Evolutionary conservation across 2,888 invertebrate species (phyloP).

Genomic region (Calameuta idolon): DNA sequence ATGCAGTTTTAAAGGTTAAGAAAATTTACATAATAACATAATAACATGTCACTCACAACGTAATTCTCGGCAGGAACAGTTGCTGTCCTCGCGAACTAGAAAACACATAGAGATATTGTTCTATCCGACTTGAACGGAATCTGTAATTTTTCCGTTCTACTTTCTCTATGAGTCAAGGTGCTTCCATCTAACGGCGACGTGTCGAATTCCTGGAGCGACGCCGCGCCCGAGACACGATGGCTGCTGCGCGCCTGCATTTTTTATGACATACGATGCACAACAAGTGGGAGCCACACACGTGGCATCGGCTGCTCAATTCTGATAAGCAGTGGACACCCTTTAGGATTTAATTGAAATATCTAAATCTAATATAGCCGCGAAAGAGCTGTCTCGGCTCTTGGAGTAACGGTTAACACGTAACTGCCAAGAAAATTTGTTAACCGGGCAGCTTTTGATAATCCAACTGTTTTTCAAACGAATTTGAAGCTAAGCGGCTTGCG

Average conservation of each 20-base stretch:
- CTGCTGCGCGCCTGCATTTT: constrained; percentile 29
- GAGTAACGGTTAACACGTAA: no score
- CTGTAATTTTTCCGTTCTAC: neutral
- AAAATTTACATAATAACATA: neutral
- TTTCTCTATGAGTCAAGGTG: constrained; percentile 18
- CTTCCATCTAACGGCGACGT: constrained; percentile 38
- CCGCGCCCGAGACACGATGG: constrained; percentile 31
- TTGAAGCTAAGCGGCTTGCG: neutral
- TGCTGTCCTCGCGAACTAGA: neutral
- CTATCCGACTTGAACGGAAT: neutral
- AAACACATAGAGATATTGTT: neutral
- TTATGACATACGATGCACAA: constrained; percentile 20
- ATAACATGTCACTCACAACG: neutral
- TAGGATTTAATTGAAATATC: neutral
- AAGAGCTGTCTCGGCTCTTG: neutral
- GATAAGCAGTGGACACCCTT: neutral
- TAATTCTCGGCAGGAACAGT: neutral
- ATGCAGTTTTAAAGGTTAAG: neutral
- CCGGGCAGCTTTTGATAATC: neutral
- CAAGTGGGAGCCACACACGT: constrained; percentile 7
- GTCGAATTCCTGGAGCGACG: constrained; percentile 25
- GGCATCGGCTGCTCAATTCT: neutral
- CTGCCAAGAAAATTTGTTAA: neutral
- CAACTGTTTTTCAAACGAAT: neutral
- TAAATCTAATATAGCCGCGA: neutral